Conservation (phyloP, 2,797 vertebrate species). For the Halcyon leucocephala region DNA sequence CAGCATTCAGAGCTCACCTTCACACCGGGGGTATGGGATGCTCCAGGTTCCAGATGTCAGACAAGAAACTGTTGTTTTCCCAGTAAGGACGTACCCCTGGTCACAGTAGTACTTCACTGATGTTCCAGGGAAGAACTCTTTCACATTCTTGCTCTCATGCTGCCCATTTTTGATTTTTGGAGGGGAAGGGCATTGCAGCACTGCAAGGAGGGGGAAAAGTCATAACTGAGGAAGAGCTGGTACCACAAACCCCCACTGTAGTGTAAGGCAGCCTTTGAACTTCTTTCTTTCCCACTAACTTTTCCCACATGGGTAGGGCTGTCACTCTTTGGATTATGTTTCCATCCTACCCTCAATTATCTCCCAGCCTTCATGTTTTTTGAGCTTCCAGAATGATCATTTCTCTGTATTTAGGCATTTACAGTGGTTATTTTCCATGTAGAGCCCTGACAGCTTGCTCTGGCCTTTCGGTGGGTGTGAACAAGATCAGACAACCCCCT, state of each 20-base stretch:
- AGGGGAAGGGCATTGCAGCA: slow-evolving; percentile 21
- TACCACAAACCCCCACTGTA: background rate
- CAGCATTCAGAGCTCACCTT: slow-evolving; percentile 37
- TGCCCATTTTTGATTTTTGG: slow-evolving; percentile 28
- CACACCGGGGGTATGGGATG: slow-evolving; percentile 42
- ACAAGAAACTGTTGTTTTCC: slow-evolving; percentile 38
- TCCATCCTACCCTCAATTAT: background rate
- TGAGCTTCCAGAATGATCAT: background rate
- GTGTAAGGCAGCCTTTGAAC: background rate
- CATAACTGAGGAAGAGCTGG: background rate
- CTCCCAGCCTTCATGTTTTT: background rate
- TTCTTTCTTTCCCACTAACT: background rate
- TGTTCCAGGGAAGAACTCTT: slow-evolving; percentile 15
- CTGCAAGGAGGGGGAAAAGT: background rate
- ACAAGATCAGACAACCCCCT: background rate
- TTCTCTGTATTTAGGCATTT: background rate
- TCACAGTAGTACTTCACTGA: slow-evolving; percentile 54
- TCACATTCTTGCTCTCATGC: background rate
- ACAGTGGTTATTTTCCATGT: background rate
- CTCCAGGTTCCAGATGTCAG: slow-evolving; percentile 54
- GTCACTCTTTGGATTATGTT: background rate
- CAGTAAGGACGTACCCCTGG: slow-evolving; percentile 9
- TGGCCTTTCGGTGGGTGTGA: background rate
- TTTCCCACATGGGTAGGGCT: background rate
- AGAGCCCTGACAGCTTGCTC: background rate